Percentiles rank a stretch among this genome's conserved stretches.
phyloP scores from a whole-genome alignment of 2,113 vertebrate species.

The Myrmecophaga tridactyla region DNA sequence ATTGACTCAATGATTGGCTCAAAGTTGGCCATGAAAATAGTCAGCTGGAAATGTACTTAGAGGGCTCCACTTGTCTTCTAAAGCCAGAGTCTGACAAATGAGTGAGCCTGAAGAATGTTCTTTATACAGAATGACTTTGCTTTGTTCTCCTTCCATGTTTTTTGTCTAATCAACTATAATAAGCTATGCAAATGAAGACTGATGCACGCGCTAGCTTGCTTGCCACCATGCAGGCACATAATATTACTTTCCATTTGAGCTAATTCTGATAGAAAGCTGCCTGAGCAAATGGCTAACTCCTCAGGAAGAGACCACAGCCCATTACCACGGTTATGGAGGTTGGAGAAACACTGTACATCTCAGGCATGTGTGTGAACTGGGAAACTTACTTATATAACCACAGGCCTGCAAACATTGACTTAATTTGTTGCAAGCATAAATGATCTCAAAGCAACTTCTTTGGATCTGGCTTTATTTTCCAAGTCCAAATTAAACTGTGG shows the following conservation, averaged over 20 bases:
- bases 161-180: constrained; percentile 46
- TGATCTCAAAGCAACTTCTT: constrained; percentile 22
- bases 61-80: background rate
- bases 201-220: background rate
- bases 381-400: background rate
- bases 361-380: background rate
- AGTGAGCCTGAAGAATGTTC: background rate
- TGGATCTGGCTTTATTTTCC: constrained; percentile 36
- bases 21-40: background rate
- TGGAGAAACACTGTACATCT: background rate
- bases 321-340: background rate
- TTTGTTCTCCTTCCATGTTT: constrained; percentile 71
- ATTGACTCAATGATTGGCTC: background rate
- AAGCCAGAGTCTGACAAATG: constrained; percentile 34
- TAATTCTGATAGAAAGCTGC: background rate
- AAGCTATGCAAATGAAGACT: constrained; percentile 6
- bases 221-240: background rate
- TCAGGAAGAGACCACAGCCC: background rate
- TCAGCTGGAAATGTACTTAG: background rate
- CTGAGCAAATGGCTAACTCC: background rate
- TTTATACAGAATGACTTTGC: constrained; percentile 7
- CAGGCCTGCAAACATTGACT: background rate
- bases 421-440: constrained; percentile 3
- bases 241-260: background rate
- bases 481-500: constrained; percentile 9